A percentile compares a stretch with the other conserved stretches of the same genome.
Conservation (phyloP, 2,888 invertebrate species). For the Melolontha melolontha region DNA sequence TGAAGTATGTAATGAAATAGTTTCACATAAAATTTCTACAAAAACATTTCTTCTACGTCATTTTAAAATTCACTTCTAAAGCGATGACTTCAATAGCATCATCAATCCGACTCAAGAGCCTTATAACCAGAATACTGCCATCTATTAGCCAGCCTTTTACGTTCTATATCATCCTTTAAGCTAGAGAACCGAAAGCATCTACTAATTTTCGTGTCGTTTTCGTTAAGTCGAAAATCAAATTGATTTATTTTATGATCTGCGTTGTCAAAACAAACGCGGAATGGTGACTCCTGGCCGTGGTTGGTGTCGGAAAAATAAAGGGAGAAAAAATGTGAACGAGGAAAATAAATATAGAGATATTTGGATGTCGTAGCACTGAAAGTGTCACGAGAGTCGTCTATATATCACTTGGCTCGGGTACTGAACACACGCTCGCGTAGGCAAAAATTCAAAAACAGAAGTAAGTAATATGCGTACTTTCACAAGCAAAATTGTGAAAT, state of each 20-base stretch:
- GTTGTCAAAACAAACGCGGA: slow-evolving; percentile 5
- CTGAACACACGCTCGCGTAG: slow-evolving; percentile 6
- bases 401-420: slow-evolving; percentile 17
- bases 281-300: not conserved
- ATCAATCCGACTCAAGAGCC: too few relatives aligned
- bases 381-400: slow-evolving; percentile 2
- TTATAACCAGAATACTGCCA: too few relatives aligned
- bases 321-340: not conserved
- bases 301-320: not conserved
- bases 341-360: slow-evolving; percentile 19
- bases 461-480: not conserved
- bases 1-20: too few relatives aligned
- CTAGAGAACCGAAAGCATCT: too few relatives aligned
- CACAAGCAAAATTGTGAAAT: too few relatives aligned
- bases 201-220: too few relatives aligned
- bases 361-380: slow-evolving; percentile 3
- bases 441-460: slow-evolving; percentile 2
- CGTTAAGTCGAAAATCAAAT: not conserved
- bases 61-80: too few relatives aligned
- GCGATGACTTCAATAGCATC: too few relatives aligned
- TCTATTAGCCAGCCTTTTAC: too few relatives aligned
- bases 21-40: too few relatives aligned
- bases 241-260: slow-evolving; percentile 1
- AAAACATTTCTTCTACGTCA: too few relatives aligned
- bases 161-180: too few relatives aligned